Evolutionary conservation across 2,888 invertebrate species (phyloP).

Genomic region (Cephus sareptanus): DNA sequence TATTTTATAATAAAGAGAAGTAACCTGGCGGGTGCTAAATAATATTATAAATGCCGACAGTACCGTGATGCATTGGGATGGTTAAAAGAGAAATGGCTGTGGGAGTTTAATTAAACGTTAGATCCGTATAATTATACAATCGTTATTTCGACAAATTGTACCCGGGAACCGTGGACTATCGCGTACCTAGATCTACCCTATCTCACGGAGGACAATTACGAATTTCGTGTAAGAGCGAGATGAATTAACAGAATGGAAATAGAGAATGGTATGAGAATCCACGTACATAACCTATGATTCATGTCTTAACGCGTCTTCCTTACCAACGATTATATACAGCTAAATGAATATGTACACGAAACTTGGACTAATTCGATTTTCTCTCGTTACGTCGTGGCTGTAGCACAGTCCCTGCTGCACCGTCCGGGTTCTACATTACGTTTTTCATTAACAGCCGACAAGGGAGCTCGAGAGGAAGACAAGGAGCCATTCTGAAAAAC

Average conservation of each 20-base stretch:
- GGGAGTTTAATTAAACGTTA: neutral
- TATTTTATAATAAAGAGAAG: neutral
- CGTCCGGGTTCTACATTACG: neutral
- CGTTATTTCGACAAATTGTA: conserved; percentile 44
- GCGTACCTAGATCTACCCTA: conserved; percentile 43
- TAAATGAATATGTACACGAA: conserved; percentile 64
- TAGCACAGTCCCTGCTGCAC: neutral
- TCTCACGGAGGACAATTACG: conserved; percentile 15
- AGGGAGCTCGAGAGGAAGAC: neutral
- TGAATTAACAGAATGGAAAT: conserved; percentile 9
- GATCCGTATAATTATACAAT: conserved; percentile 42
- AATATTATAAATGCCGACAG: neutral
- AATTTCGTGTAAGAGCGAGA: neutral
- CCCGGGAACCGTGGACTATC: neutral
- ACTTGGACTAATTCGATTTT: conserved; percentile 59
- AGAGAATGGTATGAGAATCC: conserved; percentile 31
- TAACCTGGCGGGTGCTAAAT: neutral
- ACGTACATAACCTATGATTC: conserved; percentile 57
- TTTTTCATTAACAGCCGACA: neutral
- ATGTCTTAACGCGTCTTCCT: conserved; percentile 56
- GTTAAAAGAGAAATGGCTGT: neutral
- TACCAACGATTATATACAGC: conserved; percentile 47
- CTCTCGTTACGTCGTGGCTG: conserved; percentile 17
- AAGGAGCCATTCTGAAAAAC: neutral
- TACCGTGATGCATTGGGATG: neutral